Percentiles rank a stretch among this genome's conserved stretches.
Conservation (phyloP, 2,888 invertebrate genomes). For the Scaptomyza polygonia region DNA sequence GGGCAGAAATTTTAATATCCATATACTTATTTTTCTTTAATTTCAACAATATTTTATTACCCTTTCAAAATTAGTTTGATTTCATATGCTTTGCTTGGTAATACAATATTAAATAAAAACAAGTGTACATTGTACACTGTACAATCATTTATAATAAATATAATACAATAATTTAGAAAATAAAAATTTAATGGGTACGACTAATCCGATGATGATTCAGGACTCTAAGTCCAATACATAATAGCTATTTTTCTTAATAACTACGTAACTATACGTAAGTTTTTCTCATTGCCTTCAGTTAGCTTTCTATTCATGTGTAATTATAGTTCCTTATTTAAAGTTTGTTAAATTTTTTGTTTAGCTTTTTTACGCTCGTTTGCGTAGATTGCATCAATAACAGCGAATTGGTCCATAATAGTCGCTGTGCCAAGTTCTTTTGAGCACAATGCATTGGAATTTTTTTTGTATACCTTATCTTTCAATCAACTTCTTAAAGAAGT, state of each 20-base stretch:
- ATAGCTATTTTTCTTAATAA: slow-evolving; percentile 37
- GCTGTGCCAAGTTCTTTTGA: slow-evolving; percentile 60
- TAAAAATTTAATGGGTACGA: slow-evolving; percentile 33
- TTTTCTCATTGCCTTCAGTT: slow-evolving; percentile 27
- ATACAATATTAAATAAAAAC: slow-evolving; percentile 49
- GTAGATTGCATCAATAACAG: slow-evolving; percentile 78
- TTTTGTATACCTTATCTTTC: slow-evolving; percentile 44
- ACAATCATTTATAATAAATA: slow-evolving; percentile 50
- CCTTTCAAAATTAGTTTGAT: slow-evolving; percentile 66
- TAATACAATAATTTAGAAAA: slow-evolving; percentile 61
- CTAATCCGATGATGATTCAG: slow-evolving; percentile 40
- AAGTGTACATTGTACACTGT: no score
- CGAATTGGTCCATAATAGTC: slow-evolving; percentile 78
- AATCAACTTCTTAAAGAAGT: slow-evolving; percentile 66
- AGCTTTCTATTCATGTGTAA: slow-evolving; percentile 26
- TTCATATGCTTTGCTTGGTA: slow-evolving; percentile 29
- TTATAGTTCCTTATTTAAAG: slow-evolving; percentile 43
- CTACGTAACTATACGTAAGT: slow-evolving; percentile 11
- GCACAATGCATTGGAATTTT: slow-evolving; percentile 69
- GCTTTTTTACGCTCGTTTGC: slow-evolving; percentile 74
- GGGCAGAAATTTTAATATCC: slow-evolving; percentile 73
- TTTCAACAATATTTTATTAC: slow-evolving; percentile 50
- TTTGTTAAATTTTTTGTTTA: slow-evolving; percentile 23
- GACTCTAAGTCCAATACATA: slow-evolving; percentile 76
- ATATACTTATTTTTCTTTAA: slow-evolving; percentile 64